Base-by-base conservation (phyloP, 2,113 vertebrate species). In the Neodontobutis hainanensis region DNA sequence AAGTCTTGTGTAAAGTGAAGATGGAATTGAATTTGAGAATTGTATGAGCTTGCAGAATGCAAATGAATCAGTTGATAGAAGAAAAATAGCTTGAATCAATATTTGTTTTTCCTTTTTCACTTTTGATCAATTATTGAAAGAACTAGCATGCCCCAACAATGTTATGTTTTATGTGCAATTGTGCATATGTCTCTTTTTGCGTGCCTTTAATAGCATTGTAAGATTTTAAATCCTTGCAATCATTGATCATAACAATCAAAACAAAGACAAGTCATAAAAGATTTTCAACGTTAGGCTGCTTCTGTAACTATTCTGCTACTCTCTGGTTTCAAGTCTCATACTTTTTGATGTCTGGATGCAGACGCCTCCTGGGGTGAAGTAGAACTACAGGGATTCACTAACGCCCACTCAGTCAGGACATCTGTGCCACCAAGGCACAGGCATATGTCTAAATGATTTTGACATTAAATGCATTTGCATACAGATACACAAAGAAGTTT, bases 1-100 rank as follows among this genome's bases (percentile, higher is more conserved):
- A 72, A 68, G 65, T 16, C 53, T 79, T 44, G 65, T 70, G 72
- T 86, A 78, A 69, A 84, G 50, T 74, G 77, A 77, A 85, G 69
- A 82, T 85, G 81, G 55, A 86, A 83, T 83, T 75, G 75, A 80
- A 56, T 86, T 74, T 83, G 61, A 73, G 70, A 80, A 81, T 73
- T 77, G 75, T 65, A 69, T 82, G 79, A 84, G 84, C 74, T 79
- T 64, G 72, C 82, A 83, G 73, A 83, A 86, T 86, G 74, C 78
- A 90, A 89, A 89, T 86, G 52, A 70, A 55, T 57, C 36, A 51
- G 58, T 64, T 81, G 71, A 80, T 75, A 68, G 80, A 84, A 83
- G 86, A 83, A 72, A 78, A 81, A 82, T 86, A 82, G 78, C 43
- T 32, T 49, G 55, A 72, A 73, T 78, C 59, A 55, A 76, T 80